Evolutionary conservation across 2,797 vertebrate species (phyloP), one percentile per base, ranked within the genome.

Genomic region (Cyclopterus lumpus): DNA sequence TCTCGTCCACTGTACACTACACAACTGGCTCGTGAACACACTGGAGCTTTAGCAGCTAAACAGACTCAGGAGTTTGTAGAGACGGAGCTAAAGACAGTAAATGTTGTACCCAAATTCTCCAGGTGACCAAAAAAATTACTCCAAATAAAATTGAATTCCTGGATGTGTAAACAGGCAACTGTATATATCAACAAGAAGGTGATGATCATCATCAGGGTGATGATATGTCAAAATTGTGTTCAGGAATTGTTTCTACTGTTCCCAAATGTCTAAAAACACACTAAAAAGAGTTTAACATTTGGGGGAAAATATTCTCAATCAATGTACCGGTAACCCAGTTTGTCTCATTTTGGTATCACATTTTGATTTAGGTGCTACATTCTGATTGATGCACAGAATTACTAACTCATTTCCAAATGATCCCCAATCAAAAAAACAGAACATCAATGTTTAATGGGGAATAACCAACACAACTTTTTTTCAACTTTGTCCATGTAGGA

Each of bases 321-420:
- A 42, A n/a, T n/a, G n/a, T n/a, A n/a, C n/a, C n/a, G n/a, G n/a
- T n/a, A n/a, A n/a, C n/a, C n/a, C n/a, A n/a, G n/a, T n/a, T n/a
- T n/a, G n/a, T n/a, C n/a, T n/a, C n/a, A n/a, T n/a, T n/a, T n/a
- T n/a, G n/a, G n/a, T n/a, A n/a, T n/a, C n/a, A n/a, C n/a, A n/a
- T n/a, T n/a, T n/a, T n/a, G n/a, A n/a, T 59, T 60, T 24, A 3
- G 26, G 12, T 48, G 36, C 59, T 63, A 2, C 48, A 54, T 55
- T 57, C 34, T 46, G 14, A 71, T 28, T 38, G 12, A 30, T 61
- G 20, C 36, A 51, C n/a, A 81, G 34, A 57, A 69, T 38, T 48
- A 38, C 2, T 2, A 1, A 55, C 26, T 24, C 30, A 57, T 67
- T 54, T 22, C 42, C 1, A 67, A 73, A 67, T 20, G 10, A 32